phyloP scores from a whole-genome alignment of 1,140 invertebrate genomes.

The Tachypleus tridentatus region DNA sequence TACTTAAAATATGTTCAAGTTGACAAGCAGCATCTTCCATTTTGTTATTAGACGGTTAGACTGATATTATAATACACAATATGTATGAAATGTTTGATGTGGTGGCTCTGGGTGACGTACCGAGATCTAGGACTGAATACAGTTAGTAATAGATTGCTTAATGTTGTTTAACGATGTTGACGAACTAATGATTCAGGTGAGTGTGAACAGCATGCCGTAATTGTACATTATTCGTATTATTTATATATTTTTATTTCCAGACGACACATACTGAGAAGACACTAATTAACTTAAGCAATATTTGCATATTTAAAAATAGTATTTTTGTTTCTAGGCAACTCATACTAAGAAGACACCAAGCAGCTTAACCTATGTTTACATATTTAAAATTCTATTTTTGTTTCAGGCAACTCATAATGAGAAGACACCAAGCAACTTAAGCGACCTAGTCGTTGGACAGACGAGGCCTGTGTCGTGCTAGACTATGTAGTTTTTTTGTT shows the following conservation, averaged over 20 bases:
- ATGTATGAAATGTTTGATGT: too few relatives aligned
- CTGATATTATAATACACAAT: too few relatives aligned
- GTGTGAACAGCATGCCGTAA: too few relatives aligned
- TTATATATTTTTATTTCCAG: not conserved
- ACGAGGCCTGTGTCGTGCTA: conserved; percentile 15
- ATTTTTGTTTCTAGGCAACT: not conserved
- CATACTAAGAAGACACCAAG: not conserved
- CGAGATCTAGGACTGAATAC: too few relatives aligned
- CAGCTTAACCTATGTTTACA: not conserved
- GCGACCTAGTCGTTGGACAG: not conserved
- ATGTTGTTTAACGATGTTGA: too few relatives aligned
- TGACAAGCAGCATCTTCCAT: too few relatives aligned
- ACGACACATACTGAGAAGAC: not conserved
- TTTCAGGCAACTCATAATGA: conserved; percentile 9
- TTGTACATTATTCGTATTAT: too few relatives aligned
- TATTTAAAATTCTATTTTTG: conserved; percentile 3
- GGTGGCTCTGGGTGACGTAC: too few relatives aligned
- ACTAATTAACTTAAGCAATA: not conserved
- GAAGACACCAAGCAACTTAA: conserved; percentile 8
- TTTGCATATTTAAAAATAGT: not conserved
- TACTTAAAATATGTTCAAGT: too few relatives aligned
- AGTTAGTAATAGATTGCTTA: too few relatives aligned
- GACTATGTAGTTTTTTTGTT: not conserved
- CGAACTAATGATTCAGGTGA: too few relatives aligned
- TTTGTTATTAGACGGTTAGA: too few relatives aligned